Evolutionary conservation across 2,888 invertebrate species (phyloP).

Genomic region (Linyphia triangularis): DNA sequence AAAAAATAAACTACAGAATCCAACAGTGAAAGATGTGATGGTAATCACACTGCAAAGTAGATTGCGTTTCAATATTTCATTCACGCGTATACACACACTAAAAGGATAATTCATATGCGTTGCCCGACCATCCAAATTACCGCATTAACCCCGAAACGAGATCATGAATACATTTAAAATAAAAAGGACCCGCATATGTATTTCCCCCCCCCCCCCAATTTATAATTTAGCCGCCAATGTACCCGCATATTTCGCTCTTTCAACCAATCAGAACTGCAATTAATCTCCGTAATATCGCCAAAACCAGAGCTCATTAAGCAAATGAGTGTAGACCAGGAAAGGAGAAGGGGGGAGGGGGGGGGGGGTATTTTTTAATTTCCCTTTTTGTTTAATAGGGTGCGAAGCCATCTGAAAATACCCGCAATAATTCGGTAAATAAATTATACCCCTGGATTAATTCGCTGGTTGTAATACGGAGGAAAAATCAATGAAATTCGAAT

Average conservation of each 20-base stretch:
- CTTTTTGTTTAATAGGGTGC: neutral
- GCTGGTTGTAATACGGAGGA: neutral
- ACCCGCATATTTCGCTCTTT: conserved; percentile 40
- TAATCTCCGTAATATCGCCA: conserved; percentile 48
- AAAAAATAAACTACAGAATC: too few relatives aligned
- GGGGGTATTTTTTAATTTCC: neutral
- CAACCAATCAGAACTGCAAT: conserved; percentile 46
- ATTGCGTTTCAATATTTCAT: too few relatives aligned
- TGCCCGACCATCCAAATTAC: neutral
- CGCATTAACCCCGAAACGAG: neutral
- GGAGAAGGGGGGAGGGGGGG: neutral
- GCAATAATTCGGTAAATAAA: neutral
- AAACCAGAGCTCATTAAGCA: conserved; percentile 33
- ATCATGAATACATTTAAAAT: neutral
- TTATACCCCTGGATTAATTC: conserved; percentile 35
- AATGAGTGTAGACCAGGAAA: conserved; percentile 5
- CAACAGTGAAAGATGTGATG: too few relatives aligned
- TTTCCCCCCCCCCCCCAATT: conserved; percentile 12
- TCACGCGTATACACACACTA: too few relatives aligned
- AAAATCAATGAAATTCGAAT: conserved; percentile 5
- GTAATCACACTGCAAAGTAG: too few relatives aligned
- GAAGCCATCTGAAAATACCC: neutral
- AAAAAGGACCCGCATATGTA: neutral
- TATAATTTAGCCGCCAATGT: conserved; percentile 25
- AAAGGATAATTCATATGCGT: too few relatives aligned